phyloP scores from a whole-genome alignment of 2,888 invertebrate genomes.

The Psylliodes chrysocephalus region DNA sequence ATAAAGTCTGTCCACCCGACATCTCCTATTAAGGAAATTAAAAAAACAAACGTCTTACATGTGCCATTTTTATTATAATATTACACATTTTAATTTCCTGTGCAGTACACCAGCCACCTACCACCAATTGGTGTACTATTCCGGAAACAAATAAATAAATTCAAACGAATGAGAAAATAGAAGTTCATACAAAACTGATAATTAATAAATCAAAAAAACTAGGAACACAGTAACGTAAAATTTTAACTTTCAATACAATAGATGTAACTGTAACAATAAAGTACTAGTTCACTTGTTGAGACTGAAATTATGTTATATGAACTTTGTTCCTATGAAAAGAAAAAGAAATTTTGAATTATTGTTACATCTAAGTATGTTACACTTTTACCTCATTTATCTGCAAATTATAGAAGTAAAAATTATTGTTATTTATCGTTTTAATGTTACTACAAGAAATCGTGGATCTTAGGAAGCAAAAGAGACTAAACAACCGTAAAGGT shows the following conservation, averaged over 20 bases:
- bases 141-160: constrained; percentile 9
- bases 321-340: not conserved
- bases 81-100: constrained; percentile 9
- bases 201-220: constrained; percentile 9
- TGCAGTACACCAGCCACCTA: constrained; percentile 13
- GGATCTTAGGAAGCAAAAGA: too few species aligned
- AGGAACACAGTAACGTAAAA: constrained; percentile 17
- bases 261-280: constrained; percentile 12
- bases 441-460: too few species aligned
- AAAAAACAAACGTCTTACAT: not conserved
- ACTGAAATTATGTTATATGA: constrained; percentile 2
- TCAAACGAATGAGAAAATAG: constrained; percentile 17
- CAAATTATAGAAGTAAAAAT: too few species aligned
- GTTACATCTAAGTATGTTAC: not conserved
- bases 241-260: constrained; percentile 10
- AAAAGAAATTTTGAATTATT: not conserved
- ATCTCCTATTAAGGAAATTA: too few species aligned
- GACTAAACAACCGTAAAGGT: too few species aligned
- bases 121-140: constrained; percentile 11
- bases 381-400: too few species aligned
- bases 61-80: constrained; percentile 9
- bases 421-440: too few species aligned
- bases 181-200: constrained; percentile 13
- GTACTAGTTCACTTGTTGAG: constrained; percentile 12
- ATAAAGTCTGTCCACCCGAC: too few species aligned